These are phyloP conservation scores for Plectropomus leopardus DNA, from an alignment of 2,113 vertebrate genomes.

Conservation along the genomic window DNA sequence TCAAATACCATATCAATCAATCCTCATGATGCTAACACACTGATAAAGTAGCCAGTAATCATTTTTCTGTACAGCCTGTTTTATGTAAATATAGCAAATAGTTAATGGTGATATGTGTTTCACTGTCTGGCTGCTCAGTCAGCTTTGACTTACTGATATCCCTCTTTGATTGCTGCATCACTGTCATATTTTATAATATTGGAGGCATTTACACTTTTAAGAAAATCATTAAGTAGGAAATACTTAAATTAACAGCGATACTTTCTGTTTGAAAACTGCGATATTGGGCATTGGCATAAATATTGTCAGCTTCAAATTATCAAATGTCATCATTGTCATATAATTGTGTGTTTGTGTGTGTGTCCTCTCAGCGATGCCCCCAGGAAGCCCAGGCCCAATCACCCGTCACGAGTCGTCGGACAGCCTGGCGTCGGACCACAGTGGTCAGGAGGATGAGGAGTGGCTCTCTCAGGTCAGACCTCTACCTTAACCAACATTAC, in stretches of 20 bases:
- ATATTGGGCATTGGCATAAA: not conserved
- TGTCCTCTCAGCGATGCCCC: slow-evolving; percentile 87
- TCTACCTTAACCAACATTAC: not conserved
- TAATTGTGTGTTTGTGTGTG: not conserved
- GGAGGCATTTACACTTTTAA: not conserved
- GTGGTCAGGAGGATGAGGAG: slow-evolving; percentile 95
- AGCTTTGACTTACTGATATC: not conserved
- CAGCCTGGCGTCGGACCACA: slow-evolving; percentile 95
- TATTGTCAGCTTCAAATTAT: slow-evolving; percentile 1
- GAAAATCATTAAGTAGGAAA: not conserved
- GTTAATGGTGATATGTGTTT: slow-evolving; percentile 23
- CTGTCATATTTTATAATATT: not conserved
- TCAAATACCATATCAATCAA: slow-evolving; percentile 1
- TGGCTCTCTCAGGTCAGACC: slow-evolving; percentile 97
- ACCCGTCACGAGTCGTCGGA: slow-evolving; percentile 94
- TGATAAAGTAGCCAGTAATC: slow-evolving; percentile 27
- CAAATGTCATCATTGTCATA: not conserved
- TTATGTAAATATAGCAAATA: slow-evolving; percentile 25
- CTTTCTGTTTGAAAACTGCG: not conserved
- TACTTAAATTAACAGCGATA: not conserved
- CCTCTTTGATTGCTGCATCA: not conserved
- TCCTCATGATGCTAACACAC: not conserved
- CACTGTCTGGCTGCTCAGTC: not conserved
- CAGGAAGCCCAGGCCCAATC: slow-evolving; percentile 93
- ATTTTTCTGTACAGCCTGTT: slow-evolving; percentile 18